Evolutionary conservation across 2,888 invertebrate genomes (phyloP), one percentile per base, ranked within the genome.

Genomic region (Acronicta aceris): DNA sequence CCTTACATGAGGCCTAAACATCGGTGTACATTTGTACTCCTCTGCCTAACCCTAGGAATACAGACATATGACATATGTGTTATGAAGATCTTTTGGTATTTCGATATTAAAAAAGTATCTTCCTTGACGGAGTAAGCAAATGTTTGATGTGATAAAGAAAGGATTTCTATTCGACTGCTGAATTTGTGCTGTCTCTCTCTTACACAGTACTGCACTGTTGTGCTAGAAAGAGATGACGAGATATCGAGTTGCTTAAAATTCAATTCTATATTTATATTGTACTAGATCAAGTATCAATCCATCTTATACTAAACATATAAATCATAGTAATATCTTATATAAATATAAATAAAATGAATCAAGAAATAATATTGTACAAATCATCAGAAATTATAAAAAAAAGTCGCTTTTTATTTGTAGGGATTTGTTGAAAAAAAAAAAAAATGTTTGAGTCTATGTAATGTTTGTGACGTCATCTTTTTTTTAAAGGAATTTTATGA

Each of bases 321-420:
- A 61, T 51, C 78, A 77, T 74, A 74, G 78, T 74, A 75, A 74
- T 59, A 56, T 65, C 49, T 57, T 57, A 66, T 71, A 57, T 50
- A 55, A 47, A 56, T 45, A n/a, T n/a, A n/a, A n/a, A n/a, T n/a
- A n/a, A 17, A 27, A 58, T 53, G 54, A 59, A 50, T 66, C 67
- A 66, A 54, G 40, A 59, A 66, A 33, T 33, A 38, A 38, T n/a
- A 64, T 57, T 74, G 74, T 74, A 73, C 77, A 74, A 74, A 74
- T 50, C 25, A 50, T 57, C 46, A 13, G 38, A 49, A 56, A 30
- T 46, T 12, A 15, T 25, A 17, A 2, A 17, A 43, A 21, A 25
- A 45, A 10, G 12, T 57, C 17, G 52, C 48, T 49, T 43, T 70
- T 51, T 64, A 33, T 43, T 46, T 13, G 15, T 12, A 25, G 15